These are phyloP conservation scores for Bradypodion pumilum DNA, from an alignment of 2,797 vertebrate species.

Conservation along the genomic window DNA sequence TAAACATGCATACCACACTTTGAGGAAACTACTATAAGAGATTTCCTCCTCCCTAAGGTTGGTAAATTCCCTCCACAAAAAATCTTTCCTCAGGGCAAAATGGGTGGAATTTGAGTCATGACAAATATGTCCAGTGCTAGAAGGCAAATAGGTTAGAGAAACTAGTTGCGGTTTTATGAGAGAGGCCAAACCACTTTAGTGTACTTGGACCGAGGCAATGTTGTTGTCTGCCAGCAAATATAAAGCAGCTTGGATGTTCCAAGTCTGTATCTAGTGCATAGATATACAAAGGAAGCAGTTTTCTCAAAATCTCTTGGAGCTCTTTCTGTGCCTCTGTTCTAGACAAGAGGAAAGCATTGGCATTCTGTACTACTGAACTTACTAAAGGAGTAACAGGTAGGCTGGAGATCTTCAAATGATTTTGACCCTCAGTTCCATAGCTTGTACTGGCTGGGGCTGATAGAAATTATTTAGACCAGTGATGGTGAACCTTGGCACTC, in stretches of 20 bases:
- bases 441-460: background rate
- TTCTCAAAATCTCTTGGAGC: background rate
- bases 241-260: background rate
- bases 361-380: background rate
- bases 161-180: background rate
- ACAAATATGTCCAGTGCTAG: background rate
- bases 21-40: background rate
- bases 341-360: background rate
- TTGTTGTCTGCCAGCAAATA: background rate
- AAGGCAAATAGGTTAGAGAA: background rate
- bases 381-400: background rate
- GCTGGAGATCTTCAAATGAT: background rate
- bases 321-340: background rate
- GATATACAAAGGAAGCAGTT: slow-evolving; percentile 5
- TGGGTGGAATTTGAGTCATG: background rate
- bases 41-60: background rate
- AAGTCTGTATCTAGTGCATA: rapidly evolving
- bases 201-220: background rate
- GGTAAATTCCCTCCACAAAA: background rate
- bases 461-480: too few relatives aligned
- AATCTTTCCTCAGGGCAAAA: background rate
- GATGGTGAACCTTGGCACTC: too few relatives aligned
- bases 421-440: background rate
- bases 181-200: background rate
- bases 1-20: background rate